Evolutionary conservation across 2,888 invertebrate species (phyloP).

Genomic region (Poecilus cupreus): DNA sequence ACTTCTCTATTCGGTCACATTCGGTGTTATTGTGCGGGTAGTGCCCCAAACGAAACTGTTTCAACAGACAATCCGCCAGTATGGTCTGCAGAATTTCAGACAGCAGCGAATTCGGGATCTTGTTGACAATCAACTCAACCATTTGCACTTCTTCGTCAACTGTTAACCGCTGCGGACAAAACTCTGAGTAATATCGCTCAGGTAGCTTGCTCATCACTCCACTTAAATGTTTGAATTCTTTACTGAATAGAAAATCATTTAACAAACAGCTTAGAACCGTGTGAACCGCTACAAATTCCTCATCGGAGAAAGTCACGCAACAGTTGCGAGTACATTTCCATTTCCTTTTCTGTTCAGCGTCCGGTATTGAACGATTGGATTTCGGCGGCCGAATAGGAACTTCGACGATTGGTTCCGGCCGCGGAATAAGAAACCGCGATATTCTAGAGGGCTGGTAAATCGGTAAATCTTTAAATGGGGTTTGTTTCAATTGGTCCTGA

Average conservation of each 20-base stretch:
- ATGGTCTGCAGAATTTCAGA: constrained; percentile 14
- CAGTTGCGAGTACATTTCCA: background rate
- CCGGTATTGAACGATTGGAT: background rate
- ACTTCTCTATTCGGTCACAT: background rate
- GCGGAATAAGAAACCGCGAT: background rate
- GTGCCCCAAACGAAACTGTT: constrained; percentile 18
- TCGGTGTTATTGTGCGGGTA: background rate
- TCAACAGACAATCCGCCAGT: constrained; percentile 18
- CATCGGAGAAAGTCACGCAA: background rate
- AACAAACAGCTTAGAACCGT: background rate
- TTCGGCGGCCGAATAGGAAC: background rate
- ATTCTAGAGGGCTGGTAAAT: background rate
- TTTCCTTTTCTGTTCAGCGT: background rate
- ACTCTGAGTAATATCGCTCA: background rate
- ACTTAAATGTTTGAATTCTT: constrained; percentile 3
- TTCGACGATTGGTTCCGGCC: background rate
- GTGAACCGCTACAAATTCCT: background rate
- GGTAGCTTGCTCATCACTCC: background rate
- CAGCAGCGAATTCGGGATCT: background rate
- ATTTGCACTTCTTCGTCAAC: background rate
- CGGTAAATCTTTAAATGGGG: background rate
- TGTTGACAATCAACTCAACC: background rate
- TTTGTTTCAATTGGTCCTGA: constrained; percentile 13
- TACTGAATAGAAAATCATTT: background rate
- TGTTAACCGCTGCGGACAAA: background rate